Conservation (phyloP, 2,797 vertebrate genomes). For the Lacerta bilineata region DNA sequence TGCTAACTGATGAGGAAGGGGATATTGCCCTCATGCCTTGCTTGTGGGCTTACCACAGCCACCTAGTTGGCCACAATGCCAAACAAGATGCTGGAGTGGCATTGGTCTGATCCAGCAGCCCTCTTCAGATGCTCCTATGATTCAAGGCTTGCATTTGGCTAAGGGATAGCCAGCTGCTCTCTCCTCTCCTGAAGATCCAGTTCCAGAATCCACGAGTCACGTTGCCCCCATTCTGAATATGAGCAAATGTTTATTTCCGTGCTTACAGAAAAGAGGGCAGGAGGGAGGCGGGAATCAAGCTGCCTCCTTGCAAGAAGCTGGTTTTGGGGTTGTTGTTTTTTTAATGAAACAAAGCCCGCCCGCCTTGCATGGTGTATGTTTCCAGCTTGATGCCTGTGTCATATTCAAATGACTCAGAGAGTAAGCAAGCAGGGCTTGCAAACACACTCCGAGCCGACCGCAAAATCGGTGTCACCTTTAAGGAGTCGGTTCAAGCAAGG, state of each 20-base stretch:
- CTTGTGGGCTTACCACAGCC: neutral
- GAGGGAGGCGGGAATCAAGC: neutral
- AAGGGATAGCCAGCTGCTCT: neutral
- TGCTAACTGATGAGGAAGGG: neutral
- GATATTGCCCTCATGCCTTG: neutral
- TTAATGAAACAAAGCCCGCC: neutral
- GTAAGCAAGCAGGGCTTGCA: neutral
- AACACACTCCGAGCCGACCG: neutral
- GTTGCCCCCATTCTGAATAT: neutral
- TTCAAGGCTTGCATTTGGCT: neutral
- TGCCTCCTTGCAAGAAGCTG: conserved; percentile 4
- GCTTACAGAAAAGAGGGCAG: neutral
- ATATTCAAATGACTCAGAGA: conserved; percentile 42
- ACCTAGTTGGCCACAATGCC: neutral
- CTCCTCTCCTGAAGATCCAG: neutral
- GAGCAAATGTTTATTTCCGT: neutral
- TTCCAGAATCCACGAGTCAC: neutral
- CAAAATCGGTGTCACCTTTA: conserved; percentile 17
- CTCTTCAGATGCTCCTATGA: neutral
- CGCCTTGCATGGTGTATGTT: neutral
- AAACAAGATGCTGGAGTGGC: neutral
- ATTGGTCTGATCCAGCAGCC: neutral
- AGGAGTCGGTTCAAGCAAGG: conserved; percentile 18
- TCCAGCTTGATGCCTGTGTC: conserved; percentile 26
- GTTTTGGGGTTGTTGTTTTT: neutral